Conservation (phyloP, 2,888 invertebrate genomes). For the Patella caerulea region DNA sequence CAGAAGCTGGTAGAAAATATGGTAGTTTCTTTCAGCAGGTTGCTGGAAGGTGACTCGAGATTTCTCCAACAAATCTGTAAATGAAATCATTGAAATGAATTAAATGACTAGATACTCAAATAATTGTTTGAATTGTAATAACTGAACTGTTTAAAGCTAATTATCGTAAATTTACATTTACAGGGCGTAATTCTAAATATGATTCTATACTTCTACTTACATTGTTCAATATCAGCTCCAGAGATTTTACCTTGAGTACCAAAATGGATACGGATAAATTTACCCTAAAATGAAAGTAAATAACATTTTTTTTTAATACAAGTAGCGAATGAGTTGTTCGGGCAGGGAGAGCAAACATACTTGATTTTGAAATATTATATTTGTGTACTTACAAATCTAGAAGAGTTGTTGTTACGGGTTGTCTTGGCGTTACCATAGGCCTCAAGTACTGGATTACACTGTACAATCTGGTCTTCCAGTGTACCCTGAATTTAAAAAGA, state of each 20-base stretch:
- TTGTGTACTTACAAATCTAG: slow-evolving; percentile 99
- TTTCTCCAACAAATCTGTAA: slow-evolving; percentile 96
- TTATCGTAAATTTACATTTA: too few relatives aligned
- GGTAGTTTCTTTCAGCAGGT: slow-evolving; percentile 94
- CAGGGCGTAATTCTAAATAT: too few relatives aligned
- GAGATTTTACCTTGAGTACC: slow-evolving; percentile 98
- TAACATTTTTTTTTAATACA: too few relatives aligned
- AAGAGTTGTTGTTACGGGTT: slow-evolving; percentile 97
- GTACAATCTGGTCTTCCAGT: slow-evolving; percentile 99
- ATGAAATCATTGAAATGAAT: slow-evolving; percentile 42
- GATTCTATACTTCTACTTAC: slow-evolving; percentile 74
- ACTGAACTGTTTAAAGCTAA: too few relatives aligned
- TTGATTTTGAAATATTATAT: too few relatives aligned
- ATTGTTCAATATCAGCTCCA: slow-evolving; percentile 99
- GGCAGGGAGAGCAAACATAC: too few relatives aligned
- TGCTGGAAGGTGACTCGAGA: slow-evolving; percentile 99
- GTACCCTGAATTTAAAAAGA: slow-evolving; percentile 39
- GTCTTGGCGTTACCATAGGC: slow-evolving; percentile 71
- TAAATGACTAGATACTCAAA: background rate
- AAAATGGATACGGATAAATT: slow-evolving; percentile 99
- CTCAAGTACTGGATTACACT: slow-evolving; percentile 83
- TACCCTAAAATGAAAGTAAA: slow-evolving; percentile 92
- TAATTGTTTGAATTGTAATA: too few relatives aligned
- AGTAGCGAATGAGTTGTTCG: too few relatives aligned
- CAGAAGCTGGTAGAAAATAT: slow-evolving; percentile 98